phyloP scores from a whole-genome alignment of 2,113 vertebrate species.

The Rhea pennata region DNA sequence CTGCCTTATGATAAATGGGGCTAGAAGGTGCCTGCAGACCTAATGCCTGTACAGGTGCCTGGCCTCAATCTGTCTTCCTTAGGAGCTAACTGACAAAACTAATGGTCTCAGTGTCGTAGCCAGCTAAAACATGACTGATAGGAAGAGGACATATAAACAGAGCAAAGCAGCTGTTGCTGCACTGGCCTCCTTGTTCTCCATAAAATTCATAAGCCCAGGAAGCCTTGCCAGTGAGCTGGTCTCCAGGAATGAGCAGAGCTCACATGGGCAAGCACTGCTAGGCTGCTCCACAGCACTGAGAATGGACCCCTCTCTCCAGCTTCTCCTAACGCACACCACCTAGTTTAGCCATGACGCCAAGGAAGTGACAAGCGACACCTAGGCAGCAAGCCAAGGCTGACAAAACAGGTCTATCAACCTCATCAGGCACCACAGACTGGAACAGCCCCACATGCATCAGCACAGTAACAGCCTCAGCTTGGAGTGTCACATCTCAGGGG shows the following conservation, averaged over 20 bases:
- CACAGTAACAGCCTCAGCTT: neutral
- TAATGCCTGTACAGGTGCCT: neutral
- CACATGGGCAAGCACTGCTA: neutral
- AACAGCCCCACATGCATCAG: neutral
- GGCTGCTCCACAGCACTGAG: neutral
- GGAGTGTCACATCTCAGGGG: neutral
- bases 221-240: rapidly evolving
- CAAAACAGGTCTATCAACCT: neutral
- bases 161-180: neutral
- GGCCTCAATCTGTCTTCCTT: constrained; percentile 49
- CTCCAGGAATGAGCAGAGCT: neutral
- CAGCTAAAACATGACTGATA: neutral
- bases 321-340: rapidly evolving
- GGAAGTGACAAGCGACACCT: rapidly evolving
- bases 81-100: constrained; percentile 21
- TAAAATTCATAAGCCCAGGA: neutral
- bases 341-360: neutral
- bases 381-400: neutral
- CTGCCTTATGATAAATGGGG: constrained; percentile 40
- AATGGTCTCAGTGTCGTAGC: rapidly evolving
- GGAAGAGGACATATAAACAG: neutral
- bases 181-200: neutral
- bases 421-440: neutral
- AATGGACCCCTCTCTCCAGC: neutral
- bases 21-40: constrained; percentile 44